Base-by-base conservation (phyloP, 2,888 invertebrate species). In the Lingula anatina region DNA sequence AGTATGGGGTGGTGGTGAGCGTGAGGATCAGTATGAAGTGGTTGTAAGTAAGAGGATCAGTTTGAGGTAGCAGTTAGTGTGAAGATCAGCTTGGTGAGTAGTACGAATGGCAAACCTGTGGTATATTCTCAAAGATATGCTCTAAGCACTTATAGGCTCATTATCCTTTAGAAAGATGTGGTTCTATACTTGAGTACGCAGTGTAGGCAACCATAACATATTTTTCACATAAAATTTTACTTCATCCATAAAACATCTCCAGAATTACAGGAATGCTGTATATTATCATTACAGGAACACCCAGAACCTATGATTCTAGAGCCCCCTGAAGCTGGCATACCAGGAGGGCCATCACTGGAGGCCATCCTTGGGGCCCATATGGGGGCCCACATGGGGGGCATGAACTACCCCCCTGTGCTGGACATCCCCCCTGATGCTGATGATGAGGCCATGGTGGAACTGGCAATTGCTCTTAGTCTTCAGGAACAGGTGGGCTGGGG, bases 371-470 rank as follows among this genome's bases (percentile, higher is more conserved):
- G 62, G 45, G 57, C 57, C 28, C n/a, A n/a, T n/a, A n/a, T n/a
- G n/a, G n/a, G n/a, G n/a, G n/a, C n/a, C n/a, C n/a, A n/a, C n/a
- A n/a, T n/a, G n/a, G 60, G 62, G 7, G 51, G 53, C 21, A 68
- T 64, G 21, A 75, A n/a, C 43, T 85, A 91, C 59, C 89, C 89
- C 45, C 89, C 87, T 0, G 76, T 93, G 25, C 79, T 93, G 5
- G 92, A 92, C 66, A 85, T 94, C 46, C 91, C 92, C 15, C 88
- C 90, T n/a, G 93, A 93, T 75, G 91, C 92, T 1, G 94, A 95
- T 70, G 95, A 96, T 75, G 95, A 95, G 76, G 89, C 94, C 0
- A 94, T 96, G 86, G 91, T 96, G 52, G 94, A 95, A 76, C 82
- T 96, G 56, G 96, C 95, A 2, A 94, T 96, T 56, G 95, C 95